A percentile compares a stretch with the other conserved stretches of the same genome.
Evolutionary conservation across 2,888 invertebrate genomes (phyloP).

Genomic region (Agrenia bidenticulata): DNA sequence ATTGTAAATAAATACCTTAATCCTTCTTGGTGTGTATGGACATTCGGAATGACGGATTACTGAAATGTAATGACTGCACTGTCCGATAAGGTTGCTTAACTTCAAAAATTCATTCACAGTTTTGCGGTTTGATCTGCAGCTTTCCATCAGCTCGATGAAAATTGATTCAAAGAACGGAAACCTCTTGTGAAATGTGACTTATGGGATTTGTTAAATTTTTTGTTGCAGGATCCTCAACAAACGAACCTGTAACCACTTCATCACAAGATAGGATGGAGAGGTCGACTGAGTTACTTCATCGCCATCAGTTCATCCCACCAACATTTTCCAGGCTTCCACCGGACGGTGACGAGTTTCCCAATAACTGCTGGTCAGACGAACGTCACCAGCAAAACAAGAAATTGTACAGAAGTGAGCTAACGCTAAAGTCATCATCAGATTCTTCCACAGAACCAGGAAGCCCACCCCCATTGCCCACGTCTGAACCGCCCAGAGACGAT

Average conservation of each 20-base stretch:
- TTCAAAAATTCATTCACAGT: too few species aligned
- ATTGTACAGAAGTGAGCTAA: slow-evolving; percentile 46
- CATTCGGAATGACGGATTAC: too few species aligned
- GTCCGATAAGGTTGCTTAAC: too few species aligned
- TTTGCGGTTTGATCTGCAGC: too few species aligned
- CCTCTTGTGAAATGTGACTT: background rate
- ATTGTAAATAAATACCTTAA: too few species aligned
- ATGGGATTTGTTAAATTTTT: slow-evolving; percentile 19
- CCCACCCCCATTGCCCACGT: slow-evolving; percentile 48
- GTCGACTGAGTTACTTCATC: slow-evolving; percentile 46
- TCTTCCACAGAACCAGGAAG: slow-evolving; percentile 26
- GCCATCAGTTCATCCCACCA: slow-evolving; percentile 54
- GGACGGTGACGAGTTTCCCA: slow-evolving; percentile 78
- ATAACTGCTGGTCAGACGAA: slow-evolving; percentile 49
- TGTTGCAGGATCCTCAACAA: slow-evolving; percentile 50
- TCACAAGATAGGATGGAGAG: slow-evolving; percentile 45
- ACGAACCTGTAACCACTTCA: slow-evolving; percentile 36
- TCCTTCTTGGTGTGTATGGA: too few species aligned
- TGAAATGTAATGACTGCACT: too few species aligned
- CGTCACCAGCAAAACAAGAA: slow-evolving; percentile 55
- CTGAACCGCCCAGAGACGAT: slow-evolving; percentile 49
- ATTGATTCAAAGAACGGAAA: too few species aligned
- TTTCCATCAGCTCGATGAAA: too few species aligned
- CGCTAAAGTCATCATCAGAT: slow-evolving; percentile 25
- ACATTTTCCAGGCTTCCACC: slow-evolving; percentile 71